Base-by-base conservation (phyloP, 2,888 invertebrate genomes). In the Heliconius cydno region DNA sequence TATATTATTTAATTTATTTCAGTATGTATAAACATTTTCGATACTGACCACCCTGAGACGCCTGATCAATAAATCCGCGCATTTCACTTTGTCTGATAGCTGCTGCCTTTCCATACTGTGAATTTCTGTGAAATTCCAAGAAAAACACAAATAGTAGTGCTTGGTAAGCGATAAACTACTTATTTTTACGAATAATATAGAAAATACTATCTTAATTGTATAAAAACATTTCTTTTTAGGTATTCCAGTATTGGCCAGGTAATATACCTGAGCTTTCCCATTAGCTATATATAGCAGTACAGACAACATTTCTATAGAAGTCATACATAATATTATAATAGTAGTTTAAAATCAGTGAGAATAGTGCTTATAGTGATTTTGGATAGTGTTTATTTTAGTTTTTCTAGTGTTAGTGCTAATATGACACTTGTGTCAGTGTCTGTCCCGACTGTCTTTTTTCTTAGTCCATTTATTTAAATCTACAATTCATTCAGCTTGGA, bases 351-450 rank as follows among this genome's bases (percentile, higher is more conserved):
- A 34, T n/a, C 72, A 72, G 57, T 72, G 72, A 57, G 15, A 22
- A 57, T 60, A 73, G 73, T 73, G 73, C 73, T 73, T 73, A 72
- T 73, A 73, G 73, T 73, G 60, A 10, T 73, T n/a, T 9, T 73
- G 10, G 28, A 52, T 72, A 13, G 13, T 3, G 6, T 70, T 41
- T 41, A 34, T 52, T 52, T 52, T 30, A 34, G 30, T 34, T 60
- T 60, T 19, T 38, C n/a, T n/a, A 60, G 57, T 60, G 57, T 34
- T 9, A 30, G 19, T 13, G 19, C 52, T 19, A 19, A 60, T 34
- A 34, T 7, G 30, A 9, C 0, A 73, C 7, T 15, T 38, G n/a
- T 38, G 34, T 15, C n/a, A 7, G 15, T 60, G 60, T 30, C 30
- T 34, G 13, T n/a, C 12, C n/a, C 15, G 1, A 15, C 1, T 13